Percentiles rank a stretch among this genome's conserved stretches.
phyloP scores from a whole-genome alignment of 1,140 invertebrate genomes.

The Heliconius hewitsoni region DNA sequence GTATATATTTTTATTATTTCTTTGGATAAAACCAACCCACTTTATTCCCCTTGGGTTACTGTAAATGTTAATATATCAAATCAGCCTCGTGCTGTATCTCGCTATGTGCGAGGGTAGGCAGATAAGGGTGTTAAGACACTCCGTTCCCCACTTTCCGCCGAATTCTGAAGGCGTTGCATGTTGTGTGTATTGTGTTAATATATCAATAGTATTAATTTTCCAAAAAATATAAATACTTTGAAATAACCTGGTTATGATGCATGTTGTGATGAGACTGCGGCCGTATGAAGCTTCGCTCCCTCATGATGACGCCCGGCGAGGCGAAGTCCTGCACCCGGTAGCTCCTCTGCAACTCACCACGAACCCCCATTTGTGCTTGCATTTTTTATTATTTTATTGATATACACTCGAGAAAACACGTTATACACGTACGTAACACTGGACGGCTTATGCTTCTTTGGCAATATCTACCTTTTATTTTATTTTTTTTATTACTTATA shows the following conservation, averaged over 20 bases:
- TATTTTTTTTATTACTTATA: slow-evolving; percentile 43
- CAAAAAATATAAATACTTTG: too few species aligned
- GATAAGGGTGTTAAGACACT: too few species aligned
- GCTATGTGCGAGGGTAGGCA: too few species aligned
- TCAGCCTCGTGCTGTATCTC: too few species aligned
- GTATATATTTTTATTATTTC: too few species aligned
- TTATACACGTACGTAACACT: slow-evolving; percentile 16
- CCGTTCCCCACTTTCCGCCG: background rate
- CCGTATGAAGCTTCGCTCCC: slow-evolving; percentile 83
- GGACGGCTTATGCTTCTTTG: slow-evolving; percentile 44
- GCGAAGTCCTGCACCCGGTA: slow-evolving; percentile 80
- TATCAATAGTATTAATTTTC: background rate
- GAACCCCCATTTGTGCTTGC: slow-evolving; percentile 73
- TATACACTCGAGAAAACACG: slow-evolving; percentile 9
- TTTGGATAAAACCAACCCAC: too few species aligned
- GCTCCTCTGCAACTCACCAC: slow-evolving; percentile 76
- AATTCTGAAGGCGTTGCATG: too few species aligned
- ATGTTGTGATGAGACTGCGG: slow-evolving; percentile 82
- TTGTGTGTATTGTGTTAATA: too few species aligned
- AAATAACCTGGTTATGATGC: slow-evolving; percentile 78
- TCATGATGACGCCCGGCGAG: slow-evolving; percentile 81
- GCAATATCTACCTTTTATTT: slow-evolving; percentile 39
- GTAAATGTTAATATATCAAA: too few species aligned
- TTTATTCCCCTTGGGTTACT: too few species aligned
- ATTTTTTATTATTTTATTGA: slow-evolving; percentile 50